Evolutionary conservation across 2,797 vertebrate species (phyloP), one percentile per base, ranked within the genome.

Genomic region (Chloroceryle amazona): DNA sequence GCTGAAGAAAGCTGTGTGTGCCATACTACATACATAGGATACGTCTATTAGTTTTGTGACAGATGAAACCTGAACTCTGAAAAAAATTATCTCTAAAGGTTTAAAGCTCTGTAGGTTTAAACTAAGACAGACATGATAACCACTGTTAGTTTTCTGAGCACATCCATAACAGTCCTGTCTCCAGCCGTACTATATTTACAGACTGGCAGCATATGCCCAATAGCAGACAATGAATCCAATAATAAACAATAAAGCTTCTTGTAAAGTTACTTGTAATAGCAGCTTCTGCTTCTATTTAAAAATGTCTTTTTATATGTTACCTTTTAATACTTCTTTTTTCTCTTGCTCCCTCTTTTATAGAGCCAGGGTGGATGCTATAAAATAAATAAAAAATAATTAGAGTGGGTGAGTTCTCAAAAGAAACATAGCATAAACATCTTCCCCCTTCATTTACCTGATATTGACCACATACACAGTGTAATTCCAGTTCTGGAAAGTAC

Each of bases 401-500:
- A 28, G 14, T 67, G 55, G 52, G 41, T 9, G 61, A 51, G 54
- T 82, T 89, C 51, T 67, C 47, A 79, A 75, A 80, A 68, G 37
- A 23, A 81, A 87, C 6, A 6, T 37, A 62, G 62, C 49, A 75
- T 67, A 49, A 81, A 51, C 41, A 78, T 62, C 73, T 89, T 62
- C n/a, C 22, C 83, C 79, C 35, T 90, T 83, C 46, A 95, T 91
- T 98, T 98, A 99, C 99, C 99, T 99, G 98, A 99, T 93, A 94
- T 98, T 98, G 80, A 98, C 96, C 22, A 99, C 97, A 87, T 97
- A 98, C n/a, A 99, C 98, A 1, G 97, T 96, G 28, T 99, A 98
- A 91, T 98, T 99, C 99, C 99, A 99, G 97, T 98, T 98, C 88
- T 98, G 97, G 89, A 99, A 99, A 9, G 99, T 99, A 63, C 98